Evolutionary conservation across 1,140 invertebrate species (phyloP).

Genomic region (Procambarus virginalis): DNA sequence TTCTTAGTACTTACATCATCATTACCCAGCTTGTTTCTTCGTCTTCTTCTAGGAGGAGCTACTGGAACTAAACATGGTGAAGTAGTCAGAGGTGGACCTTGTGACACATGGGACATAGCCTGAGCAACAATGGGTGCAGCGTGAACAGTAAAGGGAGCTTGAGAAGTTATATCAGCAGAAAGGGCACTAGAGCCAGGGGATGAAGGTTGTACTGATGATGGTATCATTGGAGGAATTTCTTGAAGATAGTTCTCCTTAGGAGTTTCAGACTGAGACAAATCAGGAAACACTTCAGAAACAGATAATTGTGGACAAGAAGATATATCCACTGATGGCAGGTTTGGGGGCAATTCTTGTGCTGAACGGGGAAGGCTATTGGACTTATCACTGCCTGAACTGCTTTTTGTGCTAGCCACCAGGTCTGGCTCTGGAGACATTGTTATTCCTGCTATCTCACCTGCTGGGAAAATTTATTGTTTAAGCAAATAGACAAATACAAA

Average conservation of each 20-base stretch:
- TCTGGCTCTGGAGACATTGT: conserved; percentile 82
- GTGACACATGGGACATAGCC: neutral
- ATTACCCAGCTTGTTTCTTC: conserved; percentile 42
- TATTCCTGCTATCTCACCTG: conserved; percentile 45
- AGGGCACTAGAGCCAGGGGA: conserved; percentile 1
- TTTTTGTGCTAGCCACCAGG: conserved; percentile 94
- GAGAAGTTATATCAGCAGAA: conserved; percentile 17
- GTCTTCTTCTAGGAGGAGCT: conserved; percentile 50
- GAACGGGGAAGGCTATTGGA: conserved; percentile 56
- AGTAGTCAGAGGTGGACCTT: neutral
- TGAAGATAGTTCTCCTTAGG: conserved; percentile 4
- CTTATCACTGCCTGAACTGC: conserved; percentile 74
- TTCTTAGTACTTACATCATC: conserved; percentile 43
- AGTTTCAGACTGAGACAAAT: conserved; percentile 45
- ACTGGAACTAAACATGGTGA: conserved; percentile 36
- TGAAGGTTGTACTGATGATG: neutral
- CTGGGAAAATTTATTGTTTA: neutral
- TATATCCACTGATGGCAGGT: conserved; percentile 25
- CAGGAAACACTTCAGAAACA: conserved; percentile 61
- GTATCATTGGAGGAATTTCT: conserved; percentile 12
- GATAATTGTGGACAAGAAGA: conserved; percentile 21
- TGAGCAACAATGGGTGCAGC: conserved; percentile 4
- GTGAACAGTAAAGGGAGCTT: neutral
- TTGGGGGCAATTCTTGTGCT: conserved; percentile 32
- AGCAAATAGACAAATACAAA: too few species aligned